These are phyloP conservation scores for Biston stratarius DNA, from an alignment of 2,888 invertebrate genomes.

Conservation along the genomic window DNA sequence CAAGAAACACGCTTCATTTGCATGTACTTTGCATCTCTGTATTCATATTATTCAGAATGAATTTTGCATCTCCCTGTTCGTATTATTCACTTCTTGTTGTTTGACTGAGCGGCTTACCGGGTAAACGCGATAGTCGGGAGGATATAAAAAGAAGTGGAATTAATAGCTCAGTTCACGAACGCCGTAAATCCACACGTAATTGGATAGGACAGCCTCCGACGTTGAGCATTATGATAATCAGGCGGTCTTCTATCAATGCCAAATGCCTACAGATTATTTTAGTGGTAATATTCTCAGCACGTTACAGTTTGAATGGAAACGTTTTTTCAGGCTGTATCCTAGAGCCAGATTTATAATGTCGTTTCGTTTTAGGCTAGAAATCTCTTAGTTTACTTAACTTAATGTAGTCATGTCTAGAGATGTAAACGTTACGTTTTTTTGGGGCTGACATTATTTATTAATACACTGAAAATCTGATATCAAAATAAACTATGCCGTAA, in stretches of 20 bases:
- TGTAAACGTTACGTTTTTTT: constrained; percentile 10
- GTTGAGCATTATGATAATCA: constrained; percentile 46
- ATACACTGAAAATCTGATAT: not conserved
- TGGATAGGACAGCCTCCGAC: constrained; percentile 48
- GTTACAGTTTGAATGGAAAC: constrained; percentile 37
- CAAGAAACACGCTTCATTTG: constrained; percentile 59
- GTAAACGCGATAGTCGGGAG: constrained; percentile 39
- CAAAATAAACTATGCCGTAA: not conserved
- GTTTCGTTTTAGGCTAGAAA: constrained; percentile 31
- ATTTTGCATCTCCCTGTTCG: constrained; percentile 53
- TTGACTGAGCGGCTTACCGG: constrained; percentile 38
- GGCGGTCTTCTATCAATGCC: constrained; percentile 46
- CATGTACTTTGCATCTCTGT: constrained; percentile 64
- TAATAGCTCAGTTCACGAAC: constrained; percentile 52
- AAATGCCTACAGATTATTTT: constrained; percentile 41
- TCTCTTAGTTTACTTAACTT: constrained; percentile 28
- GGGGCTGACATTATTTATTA: constrained; percentile 5
- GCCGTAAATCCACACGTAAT: constrained; percentile 54
- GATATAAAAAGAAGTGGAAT: constrained; percentile 49
- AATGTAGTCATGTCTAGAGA: not conserved
- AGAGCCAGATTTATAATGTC: constrained; percentile 38
- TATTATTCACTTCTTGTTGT: constrained; percentile 46
- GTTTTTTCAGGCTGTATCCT: constrained; percentile 32
- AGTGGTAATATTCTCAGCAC: constrained; percentile 29
- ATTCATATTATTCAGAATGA: constrained; percentile 47